phyloP scores from a whole-genome alignment of 2,113 vertebrate species.

The Dromas ardeola region DNA sequence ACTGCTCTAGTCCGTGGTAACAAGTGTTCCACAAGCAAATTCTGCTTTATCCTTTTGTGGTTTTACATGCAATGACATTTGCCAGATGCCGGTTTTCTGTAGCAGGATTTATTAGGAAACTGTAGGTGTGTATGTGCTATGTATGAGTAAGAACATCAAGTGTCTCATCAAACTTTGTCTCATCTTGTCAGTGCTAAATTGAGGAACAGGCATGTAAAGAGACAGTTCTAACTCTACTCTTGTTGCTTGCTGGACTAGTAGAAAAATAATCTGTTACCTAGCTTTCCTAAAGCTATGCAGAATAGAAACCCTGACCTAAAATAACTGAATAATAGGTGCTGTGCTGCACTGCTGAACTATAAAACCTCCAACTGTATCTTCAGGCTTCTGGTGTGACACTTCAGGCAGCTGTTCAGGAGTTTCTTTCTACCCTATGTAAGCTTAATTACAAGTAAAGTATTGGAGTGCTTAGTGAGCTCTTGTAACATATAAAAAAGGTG shows the following conservation, averaged over 20 bases:
- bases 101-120: background rate
- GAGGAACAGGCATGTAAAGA: background rate
- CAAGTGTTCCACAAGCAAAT: background rate
- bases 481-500: background rate
- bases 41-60: background rate
- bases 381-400: background rate
- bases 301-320: background rate
- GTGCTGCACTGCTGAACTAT: background rate
- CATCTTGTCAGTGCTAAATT: background rate
- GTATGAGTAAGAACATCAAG: background rate
- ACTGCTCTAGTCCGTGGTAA: background rate
- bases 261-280: background rate
- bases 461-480: background rate
- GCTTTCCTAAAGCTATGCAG: background rate
- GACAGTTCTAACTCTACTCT: background rate
- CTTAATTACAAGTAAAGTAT: background rate
- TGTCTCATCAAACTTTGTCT: background rate
- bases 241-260: background rate
- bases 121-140: background rate
- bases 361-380: background rate
- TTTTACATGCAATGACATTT: background rate
- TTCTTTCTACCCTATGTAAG: background rate
- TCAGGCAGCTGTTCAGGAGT: background rate
- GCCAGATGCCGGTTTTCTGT: background rate
- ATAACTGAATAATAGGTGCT: background rate